Evolutionary conservation across 2,797 vertebrate species (phyloP).

Genomic region (Lepus oiostolus): DNA sequence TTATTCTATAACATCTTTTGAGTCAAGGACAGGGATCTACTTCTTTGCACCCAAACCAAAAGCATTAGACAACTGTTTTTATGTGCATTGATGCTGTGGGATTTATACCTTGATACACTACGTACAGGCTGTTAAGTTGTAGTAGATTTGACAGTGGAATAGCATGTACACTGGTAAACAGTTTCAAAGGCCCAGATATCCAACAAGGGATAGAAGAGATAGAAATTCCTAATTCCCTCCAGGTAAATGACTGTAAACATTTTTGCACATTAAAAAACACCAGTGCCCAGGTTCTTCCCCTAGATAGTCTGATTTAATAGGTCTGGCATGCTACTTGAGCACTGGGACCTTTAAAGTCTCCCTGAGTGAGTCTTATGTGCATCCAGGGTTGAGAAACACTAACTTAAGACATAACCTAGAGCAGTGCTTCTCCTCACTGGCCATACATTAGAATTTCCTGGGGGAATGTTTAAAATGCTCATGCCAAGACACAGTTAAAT

Average conservation of each 20-base stretch:
- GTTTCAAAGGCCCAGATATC: not conserved
- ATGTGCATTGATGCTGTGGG: not conserved
- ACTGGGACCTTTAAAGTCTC: not conserved
- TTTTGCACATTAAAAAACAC: not conserved
- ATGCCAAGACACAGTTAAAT: not conserved
- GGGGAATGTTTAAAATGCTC: not conserved
- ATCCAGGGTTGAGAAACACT: not conserved
- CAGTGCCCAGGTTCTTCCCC: not conserved
- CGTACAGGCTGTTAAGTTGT: not conserved
- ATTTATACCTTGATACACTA: not conserved
- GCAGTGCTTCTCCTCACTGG: not conserved
- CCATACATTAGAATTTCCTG: not conserved
- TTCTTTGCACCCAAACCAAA: not conserved
- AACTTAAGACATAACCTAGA: not conserved
- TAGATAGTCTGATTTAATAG: conserved; percentile 36
- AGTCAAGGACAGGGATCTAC: not conserved
- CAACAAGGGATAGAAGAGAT: not conserved
- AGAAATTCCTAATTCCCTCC: conserved; percentile 27
- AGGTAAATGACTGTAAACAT: conserved; percentile 42
- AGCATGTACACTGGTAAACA: not conserved
- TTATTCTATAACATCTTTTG: not conserved
- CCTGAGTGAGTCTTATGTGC: not conserved
- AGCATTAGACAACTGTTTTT: not conserved
- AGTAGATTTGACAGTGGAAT: not conserved
- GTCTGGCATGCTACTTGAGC: not conserved